Conservation (phyloP, 2,888 invertebrate species). For the Hirtodrosophila confusa region DNA sequence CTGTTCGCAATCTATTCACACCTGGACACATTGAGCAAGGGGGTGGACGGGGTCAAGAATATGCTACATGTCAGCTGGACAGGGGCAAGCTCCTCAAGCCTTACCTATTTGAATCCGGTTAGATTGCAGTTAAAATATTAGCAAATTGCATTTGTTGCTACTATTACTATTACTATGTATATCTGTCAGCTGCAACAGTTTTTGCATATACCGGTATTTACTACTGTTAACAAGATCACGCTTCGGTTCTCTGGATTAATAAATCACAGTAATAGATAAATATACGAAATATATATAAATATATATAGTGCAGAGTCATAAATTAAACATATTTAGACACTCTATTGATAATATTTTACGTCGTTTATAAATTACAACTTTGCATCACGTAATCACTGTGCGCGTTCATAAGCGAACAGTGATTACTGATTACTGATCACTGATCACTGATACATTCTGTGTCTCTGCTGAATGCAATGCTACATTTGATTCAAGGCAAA, state of each 20-base stretch:
- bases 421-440: too few species aligned
- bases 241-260: conserved; percentile 24
- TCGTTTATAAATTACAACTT: too few species aligned
- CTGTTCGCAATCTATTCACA: conserved; percentile 9
- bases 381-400: too few species aligned
- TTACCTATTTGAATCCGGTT: conserved; percentile 36
- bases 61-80: conserved; percentile 4
- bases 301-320: too few species aligned
- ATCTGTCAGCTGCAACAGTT: conserved; percentile 13
- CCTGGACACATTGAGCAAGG: not conserved
- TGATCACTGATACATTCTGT: too few species aligned
- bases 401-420: too few species aligned
- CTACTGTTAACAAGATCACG: conserved; percentile 27
- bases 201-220: conserved; percentile 1
- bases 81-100: conserved; percentile 13
- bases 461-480: too few species aligned
- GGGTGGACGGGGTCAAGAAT: not conserved
- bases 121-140: conserved; percentile 15
- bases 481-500: too few species aligned
- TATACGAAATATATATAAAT: not conserved
- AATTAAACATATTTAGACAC: too few species aligned
- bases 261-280: conserved; percentile 35
- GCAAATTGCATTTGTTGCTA: not conserved
- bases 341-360: too few species aligned
- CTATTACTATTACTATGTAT: not conserved